Evolutionary conservation across 2,797 vertebrate species (phyloP), one percentile per base, ranked within the genome.

Genomic region (Spea hammondii): DNA sequence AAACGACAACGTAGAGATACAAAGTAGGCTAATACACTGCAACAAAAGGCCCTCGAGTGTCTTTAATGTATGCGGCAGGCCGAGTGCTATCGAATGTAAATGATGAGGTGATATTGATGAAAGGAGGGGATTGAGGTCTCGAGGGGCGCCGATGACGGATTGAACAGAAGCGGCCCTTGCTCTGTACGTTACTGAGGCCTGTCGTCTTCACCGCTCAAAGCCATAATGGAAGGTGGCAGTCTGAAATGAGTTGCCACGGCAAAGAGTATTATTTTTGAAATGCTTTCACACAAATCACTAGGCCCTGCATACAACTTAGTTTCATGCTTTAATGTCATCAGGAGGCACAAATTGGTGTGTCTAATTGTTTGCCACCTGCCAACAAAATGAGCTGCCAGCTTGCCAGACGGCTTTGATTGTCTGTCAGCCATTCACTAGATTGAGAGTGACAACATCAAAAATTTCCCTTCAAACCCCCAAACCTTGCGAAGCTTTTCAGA

Each of bases 321-420:
- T 94, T 94, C 93, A 92, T 93, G 94, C 94, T 96, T 94, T 96
- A 94, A 95, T 95, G 94, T 95, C 94, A 92, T 94, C 90, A 92
- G 92, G 88, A 90, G 90, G 92, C 91, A 95, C 93, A 95, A 95
- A 97, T 97, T 96, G 94, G 94, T 94, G 94, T 96, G 95, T 97
- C 96, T 98, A 98, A 98, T 99, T 98, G 96, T 98, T 97, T 97
- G 94, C 95, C 97, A 96, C 96, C 96, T 97, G 96, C 95, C 96
- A 96, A 94, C 88, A 93, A 95, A 97, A 98, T 97, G 96, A 97
- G 94, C 96, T 94, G 92, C 92, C 92, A 92, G 90, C 89, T 87
- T 84, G 93, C 92, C 93, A 92, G 93, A 92, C 92, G 91, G 91
- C 92, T 94, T 95, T 94, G 94, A 94, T 96, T 93, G 95, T 95